A percentile compares a stretch with the other conserved stretches of the same genome.
Conservation (phyloP, 1,140 invertebrate genomes). For the Liolophura sinensis region DNA sequence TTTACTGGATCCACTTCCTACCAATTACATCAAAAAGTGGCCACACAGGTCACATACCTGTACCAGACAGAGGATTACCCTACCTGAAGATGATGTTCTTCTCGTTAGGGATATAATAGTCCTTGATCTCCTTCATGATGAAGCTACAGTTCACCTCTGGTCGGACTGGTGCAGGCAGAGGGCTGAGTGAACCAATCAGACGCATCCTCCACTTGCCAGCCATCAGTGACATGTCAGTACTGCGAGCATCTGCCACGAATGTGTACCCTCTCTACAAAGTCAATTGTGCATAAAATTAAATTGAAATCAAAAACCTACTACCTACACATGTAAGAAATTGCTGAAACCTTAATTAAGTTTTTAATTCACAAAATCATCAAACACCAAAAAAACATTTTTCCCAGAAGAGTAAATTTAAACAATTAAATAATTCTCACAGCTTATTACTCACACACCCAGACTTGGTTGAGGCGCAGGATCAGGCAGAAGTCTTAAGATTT, state of each 20-base stretch:
- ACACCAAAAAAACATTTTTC: too few species aligned
- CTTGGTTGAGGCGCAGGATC: too few species aligned
- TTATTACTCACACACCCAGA: not conserved
- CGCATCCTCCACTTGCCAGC: slow-evolving; percentile 54
- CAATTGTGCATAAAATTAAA: not conserved
- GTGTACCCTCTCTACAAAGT: slow-evolving; percentile 53
- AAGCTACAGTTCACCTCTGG: slow-evolving; percentile 51
- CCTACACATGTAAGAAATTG: too few species aligned
- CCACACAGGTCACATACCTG: too few species aligned
- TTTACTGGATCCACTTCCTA: too few species aligned
- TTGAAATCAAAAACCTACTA: not conserved
- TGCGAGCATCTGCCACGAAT: slow-evolving; percentile 55
- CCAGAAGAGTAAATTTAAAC: too few species aligned
- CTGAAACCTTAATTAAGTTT: too few species aligned
- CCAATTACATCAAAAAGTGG: too few species aligned
- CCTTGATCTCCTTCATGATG: slow-evolving; percentile 47
- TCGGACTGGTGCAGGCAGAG: slow-evolving; percentile 40
- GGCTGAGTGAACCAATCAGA: slow-evolving; percentile 53
- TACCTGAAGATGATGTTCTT: slow-evolving; percentile 56
- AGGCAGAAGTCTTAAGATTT: too few species aligned
- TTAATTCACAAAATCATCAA: too few species aligned
- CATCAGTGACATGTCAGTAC: slow-evolving; percentile 43
- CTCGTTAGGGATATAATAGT: slow-evolving; percentile 56
- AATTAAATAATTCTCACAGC: too few species aligned
- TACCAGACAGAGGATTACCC: not conserved